A percentile compares a stretch with the other conserved stretches of the same genome.
Evolutionary conservation across 1,140 invertebrate species (phyloP).

Genomic region (Hestina assimilis): DNA sequence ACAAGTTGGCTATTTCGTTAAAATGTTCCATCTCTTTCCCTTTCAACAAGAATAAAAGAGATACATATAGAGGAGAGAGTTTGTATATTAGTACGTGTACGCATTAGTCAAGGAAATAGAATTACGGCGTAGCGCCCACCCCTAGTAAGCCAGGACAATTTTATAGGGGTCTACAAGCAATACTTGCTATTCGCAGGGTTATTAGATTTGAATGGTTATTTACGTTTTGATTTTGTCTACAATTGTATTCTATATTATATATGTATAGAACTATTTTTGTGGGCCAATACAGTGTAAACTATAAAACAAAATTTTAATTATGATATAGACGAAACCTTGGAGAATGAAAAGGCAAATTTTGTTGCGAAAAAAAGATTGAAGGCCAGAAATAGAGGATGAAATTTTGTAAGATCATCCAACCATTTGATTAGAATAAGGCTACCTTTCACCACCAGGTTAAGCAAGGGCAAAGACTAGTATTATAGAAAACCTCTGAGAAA

Average conservation of each 20-base stretch:
- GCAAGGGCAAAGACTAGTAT: no score
- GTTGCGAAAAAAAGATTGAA: no score
- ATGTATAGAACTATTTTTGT: neutral
- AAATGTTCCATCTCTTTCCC: neutral
- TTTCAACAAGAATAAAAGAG: neutral
- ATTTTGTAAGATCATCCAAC: no score
- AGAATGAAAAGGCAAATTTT: no score
- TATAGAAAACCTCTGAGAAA: no score
- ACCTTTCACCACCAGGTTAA: no score
- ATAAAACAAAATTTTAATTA: no score
- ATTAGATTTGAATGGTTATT: no score
- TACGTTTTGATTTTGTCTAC: no score
- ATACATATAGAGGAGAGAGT: neutral
- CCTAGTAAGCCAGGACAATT: neutral
- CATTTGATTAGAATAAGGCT: no score
- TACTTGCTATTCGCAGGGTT: neutral
- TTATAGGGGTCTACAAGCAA: neutral
- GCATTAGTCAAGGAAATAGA: constrained; percentile 4
- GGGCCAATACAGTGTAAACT: neutral
- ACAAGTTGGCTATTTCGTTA: neutral
- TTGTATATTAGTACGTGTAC: neutral
- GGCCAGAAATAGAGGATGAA: no score
- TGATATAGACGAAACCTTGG: no score
- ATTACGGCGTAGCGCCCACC: neutral
- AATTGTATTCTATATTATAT: neutral